Evolutionary conservation across 2,113 vertebrate genomes (phyloP).

Genomic region (Hepsetus odoe): DNA sequence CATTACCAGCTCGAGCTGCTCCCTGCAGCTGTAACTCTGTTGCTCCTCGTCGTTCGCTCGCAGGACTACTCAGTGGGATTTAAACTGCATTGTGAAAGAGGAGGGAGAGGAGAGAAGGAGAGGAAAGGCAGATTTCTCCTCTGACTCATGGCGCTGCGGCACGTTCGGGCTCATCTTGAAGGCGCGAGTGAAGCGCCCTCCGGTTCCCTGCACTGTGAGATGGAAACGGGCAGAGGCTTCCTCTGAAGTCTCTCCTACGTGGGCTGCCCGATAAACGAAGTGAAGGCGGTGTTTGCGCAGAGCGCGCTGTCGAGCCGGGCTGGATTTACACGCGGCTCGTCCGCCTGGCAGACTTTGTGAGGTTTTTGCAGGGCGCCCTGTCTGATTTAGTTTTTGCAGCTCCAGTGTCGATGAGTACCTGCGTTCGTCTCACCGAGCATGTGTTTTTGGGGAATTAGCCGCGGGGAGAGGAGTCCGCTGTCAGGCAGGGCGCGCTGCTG

Average conservation of each 20-base stretch:
- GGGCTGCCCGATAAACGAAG: background rate
- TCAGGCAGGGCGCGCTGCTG: conserved; percentile 74
- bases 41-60: background rate
- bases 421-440: conserved; percentile 64
- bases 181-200: background rate
- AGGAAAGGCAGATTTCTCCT: conserved; percentile 61
- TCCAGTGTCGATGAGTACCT: conserved; percentile 30
- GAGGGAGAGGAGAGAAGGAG: background rate
- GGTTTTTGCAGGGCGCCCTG: background rate
- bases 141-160: conserved; percentile 62
- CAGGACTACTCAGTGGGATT: conserved; percentile 39
- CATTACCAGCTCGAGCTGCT: conserved; percentile 20
- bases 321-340: background rate
- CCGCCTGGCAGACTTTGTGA: background rate
- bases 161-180: conserved; percentile 65
- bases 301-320: background rate
- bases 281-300: too few species aligned
- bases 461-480: conserved; percentile 76
- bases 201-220: background rate
- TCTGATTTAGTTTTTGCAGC: background rate
- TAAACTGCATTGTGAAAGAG: conserved; percentile 15
- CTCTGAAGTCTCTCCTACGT: too few species aligned
- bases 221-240: background rate
- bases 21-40: conserved; percentile 6
- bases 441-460: conserved; percentile 82